Evolutionary conservation across 2,113 vertebrate genomes (phyloP).

Genomic region (Ploceus nigricollis): DNA sequence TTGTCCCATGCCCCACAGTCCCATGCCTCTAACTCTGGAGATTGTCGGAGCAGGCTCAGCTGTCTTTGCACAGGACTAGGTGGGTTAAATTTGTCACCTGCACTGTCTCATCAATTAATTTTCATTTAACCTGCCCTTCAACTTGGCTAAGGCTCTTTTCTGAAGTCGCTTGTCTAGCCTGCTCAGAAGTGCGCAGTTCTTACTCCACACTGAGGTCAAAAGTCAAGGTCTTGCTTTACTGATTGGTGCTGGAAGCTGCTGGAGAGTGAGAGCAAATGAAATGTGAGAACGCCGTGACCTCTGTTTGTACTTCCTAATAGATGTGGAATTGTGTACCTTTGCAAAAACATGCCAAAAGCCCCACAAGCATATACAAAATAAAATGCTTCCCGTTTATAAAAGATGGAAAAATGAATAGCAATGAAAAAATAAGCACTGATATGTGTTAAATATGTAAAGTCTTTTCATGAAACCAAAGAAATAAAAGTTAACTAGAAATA

Average conservation of each 20-base stretch:
- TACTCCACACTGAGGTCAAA: not conserved
- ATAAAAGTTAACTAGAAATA: not conserved
- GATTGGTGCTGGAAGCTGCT: not conserved
- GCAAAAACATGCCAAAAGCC: not conserved
- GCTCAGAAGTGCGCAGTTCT: not conserved
- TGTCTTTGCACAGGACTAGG: not conserved
- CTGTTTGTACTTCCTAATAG: not conserved
- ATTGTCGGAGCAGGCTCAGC: not conserved
- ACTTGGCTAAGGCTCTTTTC: constrained; percentile 33
- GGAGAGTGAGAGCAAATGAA: not conserved
- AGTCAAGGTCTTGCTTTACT: not conserved
- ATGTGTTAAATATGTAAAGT: not conserved
- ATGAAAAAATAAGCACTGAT: not conserved
- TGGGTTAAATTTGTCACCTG: constrained; percentile 18
- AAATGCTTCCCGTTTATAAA: not conserved
- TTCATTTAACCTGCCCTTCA: constrained; percentile 52
- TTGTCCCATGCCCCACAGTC: not conserved
- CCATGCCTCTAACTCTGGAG: not conserved
- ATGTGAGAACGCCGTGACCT: not conserved
- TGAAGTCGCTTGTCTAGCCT: not conserved
- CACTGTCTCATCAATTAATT: constrained; percentile 9
- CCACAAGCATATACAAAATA: not conserved
- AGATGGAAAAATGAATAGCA: not conserved
- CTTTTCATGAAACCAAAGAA: not conserved
- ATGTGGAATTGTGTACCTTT: not conserved